Base-by-base conservation (phyloP, 2,113 vertebrate species). In the Strigops habroptila region DNA sequence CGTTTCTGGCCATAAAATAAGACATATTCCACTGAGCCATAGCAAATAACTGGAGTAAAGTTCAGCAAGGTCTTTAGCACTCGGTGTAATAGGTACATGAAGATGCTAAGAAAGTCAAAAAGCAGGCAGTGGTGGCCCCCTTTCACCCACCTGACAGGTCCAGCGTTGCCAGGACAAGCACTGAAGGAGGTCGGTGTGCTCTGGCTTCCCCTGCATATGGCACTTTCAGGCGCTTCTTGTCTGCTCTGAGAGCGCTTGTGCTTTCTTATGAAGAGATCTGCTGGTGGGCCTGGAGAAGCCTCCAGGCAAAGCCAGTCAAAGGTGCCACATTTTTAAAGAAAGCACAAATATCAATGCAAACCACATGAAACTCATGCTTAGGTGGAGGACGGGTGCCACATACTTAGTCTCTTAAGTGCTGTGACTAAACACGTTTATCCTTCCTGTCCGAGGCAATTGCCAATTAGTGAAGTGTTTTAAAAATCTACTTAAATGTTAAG, bases 401-500 rank as follows among this genome's bases (percentile, higher is more conserved):
- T 59, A 59, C 33, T 68, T 71, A 39, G 33, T 82, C 24, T 83
- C 65, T 80, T 64, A 88, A 93, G 79, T 44, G 33, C 44, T 64
- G 24, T 87, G 90, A 96, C 77, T 95, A 44, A 91, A 46, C 15
- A 2, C 43, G 51, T 78, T 94, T 82, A 71, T 82, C 64, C 73
- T 86, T 91, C 70, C 64, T 82, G 67, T 85, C 88, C 39, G 30
- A 93, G 80, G 59, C 69, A 95, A 87, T 67, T 92, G 84, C 30
- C 59, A 87, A 37, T 92, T 93, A 91, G 69, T 86, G 67, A 93
- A 94, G 93, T 53, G 2, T 76, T 83, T 89, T 69, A 2, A 55
- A 87, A 91, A 78, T 52, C 49, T 73, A 68, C 90, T 86, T 87
- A 75, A 93, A 91, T 67, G 67, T 81, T 91, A 95, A 80, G 76